Base-by-base conservation (phyloP, 2,888 invertebrate species). In the Drepana falcataria region DNA sequence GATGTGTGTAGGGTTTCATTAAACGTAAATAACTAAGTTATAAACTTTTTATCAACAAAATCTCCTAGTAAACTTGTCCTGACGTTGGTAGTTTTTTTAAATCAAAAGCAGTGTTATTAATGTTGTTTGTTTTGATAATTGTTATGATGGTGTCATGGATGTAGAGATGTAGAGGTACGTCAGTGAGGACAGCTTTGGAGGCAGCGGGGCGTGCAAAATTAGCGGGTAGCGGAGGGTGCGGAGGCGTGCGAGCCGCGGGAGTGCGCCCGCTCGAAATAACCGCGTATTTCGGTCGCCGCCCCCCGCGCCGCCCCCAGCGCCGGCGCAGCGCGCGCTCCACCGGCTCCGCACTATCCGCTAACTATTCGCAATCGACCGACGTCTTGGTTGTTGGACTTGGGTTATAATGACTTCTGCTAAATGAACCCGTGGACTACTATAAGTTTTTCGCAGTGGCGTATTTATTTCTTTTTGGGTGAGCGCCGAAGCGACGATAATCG, bases 341-440 rank as follows among this genome's bases (percentile, higher is more conserved):
- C 64, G 62, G 71, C 78, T 65, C 77, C 79, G 91, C 94, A 95
- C 95, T 95, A 95, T 95, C 95, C 95, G 95, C 95, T 95, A 94
- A 94, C 95, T 94, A 95, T 95, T 95, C 95, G 95, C 95, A 95
- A 95, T 95, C 96, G 96, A 96, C 95, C 96, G 96, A 96, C 96
- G 96, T 96, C 96, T 96, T 95, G 95, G 94, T 93, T 90, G 91
- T 94, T 90, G 92, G 92, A 92, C 92, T 93, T 93, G 93, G 93
- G 93, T 87, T 93, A 94, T 93, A 93, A 94, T 94, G 94, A 94
- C 93, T 94, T 93, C 93, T 94, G 93, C 94, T 93, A 93, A 91
- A 91, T 91, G 91, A 91, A 90, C 89, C 91, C 91, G 91, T 91
- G 91, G 83, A 90, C 88, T 87, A 84, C 78, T 83, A 85, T 83